Evolutionary conservation across 2,888 invertebrate genomes (phyloP).

Genomic region (Melolontha melolontha): DNA sequence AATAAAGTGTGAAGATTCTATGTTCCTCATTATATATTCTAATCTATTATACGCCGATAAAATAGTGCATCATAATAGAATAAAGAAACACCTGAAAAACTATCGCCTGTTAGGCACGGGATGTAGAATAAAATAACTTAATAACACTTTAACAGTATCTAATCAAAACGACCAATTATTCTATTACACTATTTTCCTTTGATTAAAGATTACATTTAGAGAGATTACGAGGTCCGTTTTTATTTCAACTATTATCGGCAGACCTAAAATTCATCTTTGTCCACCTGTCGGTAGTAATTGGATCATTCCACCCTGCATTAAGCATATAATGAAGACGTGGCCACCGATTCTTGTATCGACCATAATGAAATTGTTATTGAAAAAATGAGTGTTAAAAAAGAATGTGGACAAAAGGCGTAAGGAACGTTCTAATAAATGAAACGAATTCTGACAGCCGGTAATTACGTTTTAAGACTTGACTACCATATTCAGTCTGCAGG

Average conservation of each 20-base stretch:
- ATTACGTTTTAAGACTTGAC: not conserved
- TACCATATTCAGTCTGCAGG: no score
- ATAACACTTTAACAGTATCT: not conserved
- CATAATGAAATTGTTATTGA: conserved; percentile 19
- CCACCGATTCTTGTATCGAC: conserved; percentile 1
- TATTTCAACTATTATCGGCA: not conserved
- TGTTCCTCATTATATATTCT: no score
- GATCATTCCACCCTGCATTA: conserved; percentile 9
- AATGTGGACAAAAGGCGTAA: conserved; percentile 3
- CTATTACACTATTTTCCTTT: conserved; percentile 1
- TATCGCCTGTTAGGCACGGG: not conserved
- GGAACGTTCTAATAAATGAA: not conserved
- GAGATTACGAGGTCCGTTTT: not conserved
- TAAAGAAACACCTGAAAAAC: no score
- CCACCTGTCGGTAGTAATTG: conserved; percentile 24
- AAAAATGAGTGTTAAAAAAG: conserved; percentile 12
- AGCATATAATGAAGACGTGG: conserved; percentile 12
- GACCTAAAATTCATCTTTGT: conserved; percentile 14
- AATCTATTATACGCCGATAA: no score
- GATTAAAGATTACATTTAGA: conserved; percentile 12
- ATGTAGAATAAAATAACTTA: not conserved
- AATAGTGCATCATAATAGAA: no score
- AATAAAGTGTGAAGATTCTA: no score
- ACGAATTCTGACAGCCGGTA: conserved; percentile 3
- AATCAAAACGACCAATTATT: conserved; percentile 8